A percentile compares a stretch with the other conserved stretches of the same genome.
These are phyloP conservation scores for Mystacornis crossleyi DNA, from an alignment of 2,113 vertebrate species.

Conservation along the genomic window DNA sequence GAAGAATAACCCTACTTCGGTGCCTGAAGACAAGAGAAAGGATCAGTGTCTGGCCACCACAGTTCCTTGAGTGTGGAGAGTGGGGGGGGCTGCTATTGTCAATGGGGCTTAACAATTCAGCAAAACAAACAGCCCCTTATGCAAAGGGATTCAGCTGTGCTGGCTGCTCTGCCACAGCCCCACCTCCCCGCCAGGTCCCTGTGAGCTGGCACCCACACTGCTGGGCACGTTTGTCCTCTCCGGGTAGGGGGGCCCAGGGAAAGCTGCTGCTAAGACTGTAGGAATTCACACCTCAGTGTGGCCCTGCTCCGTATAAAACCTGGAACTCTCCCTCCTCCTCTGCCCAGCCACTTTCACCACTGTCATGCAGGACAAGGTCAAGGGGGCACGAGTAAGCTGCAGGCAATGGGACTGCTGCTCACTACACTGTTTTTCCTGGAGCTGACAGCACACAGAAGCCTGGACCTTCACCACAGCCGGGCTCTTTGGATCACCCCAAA, in stretches of 20 bases:
- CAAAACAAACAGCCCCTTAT: conserved; percentile 59
- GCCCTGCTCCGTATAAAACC: neutral
- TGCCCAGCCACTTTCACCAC: neutral
- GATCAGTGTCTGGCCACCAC: conserved; percentile 25
- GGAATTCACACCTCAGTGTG: neutral
- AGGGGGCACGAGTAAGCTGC: neutral
- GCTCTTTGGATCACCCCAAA: neutral
- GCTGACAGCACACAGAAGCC: neutral
- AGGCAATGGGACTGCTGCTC: neutral
- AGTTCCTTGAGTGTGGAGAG: neutral
- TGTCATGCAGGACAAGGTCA: rapidly evolving
- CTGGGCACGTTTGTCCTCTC: neutral
- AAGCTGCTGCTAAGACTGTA: neutral
- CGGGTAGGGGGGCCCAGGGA: neutral
- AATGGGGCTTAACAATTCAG: conserved; percentile 16
- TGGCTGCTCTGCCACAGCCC: neutral
- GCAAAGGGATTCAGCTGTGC: conserved; percentile 43
- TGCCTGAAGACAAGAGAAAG: conserved; percentile 22
- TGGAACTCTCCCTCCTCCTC: neutral
- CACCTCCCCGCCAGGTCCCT: neutral
- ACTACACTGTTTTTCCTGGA: neutral
- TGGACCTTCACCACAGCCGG: neutral
- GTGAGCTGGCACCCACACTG: neutral
- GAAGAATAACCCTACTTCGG: neutral
- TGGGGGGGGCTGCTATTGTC: neutral